Percentiles rank a stretch among this genome's conserved stretches.
These are phyloP conservation scores for Idaea straminata DNA, from an alignment of 2,888 invertebrate species.

Conservation along the genomic window DNA sequence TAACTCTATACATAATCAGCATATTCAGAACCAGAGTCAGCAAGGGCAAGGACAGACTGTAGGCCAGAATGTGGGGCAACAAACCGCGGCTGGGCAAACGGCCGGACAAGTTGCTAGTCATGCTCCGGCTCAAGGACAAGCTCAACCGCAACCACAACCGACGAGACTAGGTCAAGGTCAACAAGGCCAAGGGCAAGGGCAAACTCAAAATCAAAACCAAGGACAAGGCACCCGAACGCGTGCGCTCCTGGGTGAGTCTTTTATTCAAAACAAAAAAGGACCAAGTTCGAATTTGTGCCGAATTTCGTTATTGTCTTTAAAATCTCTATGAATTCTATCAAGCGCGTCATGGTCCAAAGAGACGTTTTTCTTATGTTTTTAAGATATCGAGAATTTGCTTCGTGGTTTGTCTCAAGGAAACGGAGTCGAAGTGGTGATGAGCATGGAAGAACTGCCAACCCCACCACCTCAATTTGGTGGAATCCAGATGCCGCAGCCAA, in stretches of 20 bases:
- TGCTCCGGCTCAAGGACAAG: conserved; percentile 7
- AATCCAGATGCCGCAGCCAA: background rate
- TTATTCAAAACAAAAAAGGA: background rate
- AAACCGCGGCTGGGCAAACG: conserved; percentile 16
- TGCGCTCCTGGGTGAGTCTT: conserved; percentile 45
- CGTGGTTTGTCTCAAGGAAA: conserved; percentile 48
- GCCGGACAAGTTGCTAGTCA: conserved; percentile 10
- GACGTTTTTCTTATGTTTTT: conserved; percentile 13
- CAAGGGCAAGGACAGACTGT: conserved; percentile 10
- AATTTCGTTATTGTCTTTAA: too few species aligned
- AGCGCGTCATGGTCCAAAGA: background rate
- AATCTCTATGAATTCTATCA: too few species aligned
- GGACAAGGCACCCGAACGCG: conserved; percentile 39
- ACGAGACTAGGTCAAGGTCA: conserved; percentile 15
- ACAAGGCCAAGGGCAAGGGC: conserved; percentile 17
- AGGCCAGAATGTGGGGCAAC: conserved; percentile 8
- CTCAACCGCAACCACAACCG: conserved; percentile 15
- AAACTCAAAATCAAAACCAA: conserved; percentile 15
- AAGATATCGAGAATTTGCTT: conserved; percentile 59
- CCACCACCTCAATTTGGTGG: conserved; percentile 16
- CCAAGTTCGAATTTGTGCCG: too few species aligned
- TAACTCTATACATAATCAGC: conserved; percentile 14
- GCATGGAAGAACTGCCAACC: conserved; percentile 58
- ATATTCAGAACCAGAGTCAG: conserved; percentile 5
- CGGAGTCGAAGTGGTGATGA: conserved; percentile 61